Base-by-base conservation (phyloP, 2,797 vertebrate species). In the Ptychobarbus kaznakovi region DNA sequence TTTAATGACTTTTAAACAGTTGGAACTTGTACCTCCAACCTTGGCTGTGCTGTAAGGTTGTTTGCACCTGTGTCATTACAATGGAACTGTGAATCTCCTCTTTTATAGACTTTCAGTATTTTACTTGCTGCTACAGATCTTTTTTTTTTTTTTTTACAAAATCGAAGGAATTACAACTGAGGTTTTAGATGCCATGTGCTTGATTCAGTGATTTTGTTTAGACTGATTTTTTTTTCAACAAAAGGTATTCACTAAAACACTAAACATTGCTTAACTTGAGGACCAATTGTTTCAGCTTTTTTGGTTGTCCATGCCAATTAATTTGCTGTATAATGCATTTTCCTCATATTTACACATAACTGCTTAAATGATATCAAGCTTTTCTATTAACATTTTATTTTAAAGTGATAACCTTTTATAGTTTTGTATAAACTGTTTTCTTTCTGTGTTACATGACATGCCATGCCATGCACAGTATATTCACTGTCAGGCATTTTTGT, bases 51-150 rank as follows among this genome's bases (percentile, higher is more conserved):
- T 81, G 70, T 88, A 86, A 92, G 80, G 89, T 87, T 90, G 51
- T 91, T 93, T 93, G 92, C 92, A 93, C 90, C 91, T 87, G n/a
- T 85, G 72, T 92, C 88, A 88, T 91, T 91, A 87, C 91, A 93
- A 87, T 87, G 83, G 65, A 92, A 95, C 95, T 95, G 95, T 96
- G 95, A 95, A 95, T 92, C 89, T 93, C 77, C 81, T 82, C 92
- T 93, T 80, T 88, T 76, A 73, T 58, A 87, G 25, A 85, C 73
- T 85, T 78, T 88, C 74, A 86, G 25, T 87, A 78, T 90, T 93
- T 93, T 91, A 92, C 90, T 89, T 94, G 94, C 95, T 95, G 95
- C 95, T 95, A 95, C 90, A 90, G 89, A 92, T 83, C 89, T 84
- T 63, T 78, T 63, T 8, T 66, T 65, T 13, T 35, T 84, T 51